Evolutionary conservation across 2,113 vertebrate genomes (phyloP).

Genomic region (Triplophysa tibetana): DNA sequence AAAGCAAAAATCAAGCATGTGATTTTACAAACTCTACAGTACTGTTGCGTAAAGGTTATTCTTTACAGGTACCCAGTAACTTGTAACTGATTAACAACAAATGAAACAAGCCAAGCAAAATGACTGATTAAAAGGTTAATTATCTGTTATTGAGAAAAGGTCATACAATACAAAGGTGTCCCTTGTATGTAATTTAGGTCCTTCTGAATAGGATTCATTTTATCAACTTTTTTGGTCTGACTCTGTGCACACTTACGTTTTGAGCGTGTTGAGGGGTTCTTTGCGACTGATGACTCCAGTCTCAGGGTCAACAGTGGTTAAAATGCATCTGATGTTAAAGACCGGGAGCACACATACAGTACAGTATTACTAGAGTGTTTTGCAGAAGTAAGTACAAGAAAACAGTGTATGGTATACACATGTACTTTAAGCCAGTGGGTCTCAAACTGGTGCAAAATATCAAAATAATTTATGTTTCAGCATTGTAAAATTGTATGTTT

Average conservation of each 20-base stretch:
- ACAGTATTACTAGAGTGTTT: background rate
- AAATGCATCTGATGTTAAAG: constrained; percentile 78
- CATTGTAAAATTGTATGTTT: no score
- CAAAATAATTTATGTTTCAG: no score
- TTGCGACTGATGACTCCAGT: constrained; percentile 86
- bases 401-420: background rate
- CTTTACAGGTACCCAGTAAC: background rate
- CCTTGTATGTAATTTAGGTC: background rate
- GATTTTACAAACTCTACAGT: no score
- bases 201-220: background rate
- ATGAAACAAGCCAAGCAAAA: background rate
- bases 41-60: background rate
- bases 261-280: constrained; percentile 89
- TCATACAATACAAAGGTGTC: background rate
- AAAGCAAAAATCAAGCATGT: background rate
- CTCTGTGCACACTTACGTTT: constrained; percentile 73
- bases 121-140: background rate
- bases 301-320: constrained; percentile 91
- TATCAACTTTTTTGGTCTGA: background rate
- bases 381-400: background rate
- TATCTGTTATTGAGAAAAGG: background rate
- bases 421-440: background rate
- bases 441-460: no score
- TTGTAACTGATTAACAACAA: constrained; percentile 26
- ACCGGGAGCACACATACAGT: background rate